phyloP scores from a whole-genome alignment of 2,888 invertebrate genomes.

The Tenthredo notha region DNA sequence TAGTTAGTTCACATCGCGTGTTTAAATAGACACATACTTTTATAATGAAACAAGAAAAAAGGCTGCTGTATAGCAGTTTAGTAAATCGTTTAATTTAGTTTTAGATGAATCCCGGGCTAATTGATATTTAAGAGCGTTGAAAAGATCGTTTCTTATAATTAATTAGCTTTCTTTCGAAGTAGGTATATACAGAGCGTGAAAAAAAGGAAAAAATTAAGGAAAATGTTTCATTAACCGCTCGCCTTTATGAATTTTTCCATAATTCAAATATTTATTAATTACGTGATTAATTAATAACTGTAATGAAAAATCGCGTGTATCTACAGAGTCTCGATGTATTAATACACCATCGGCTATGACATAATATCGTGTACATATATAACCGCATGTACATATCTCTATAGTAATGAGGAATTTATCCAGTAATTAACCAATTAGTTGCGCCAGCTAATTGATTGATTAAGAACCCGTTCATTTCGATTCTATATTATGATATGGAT shows the following conservation, averaged over 20 bases:
- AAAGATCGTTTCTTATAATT: background rate
- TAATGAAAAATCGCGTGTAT: background rate
- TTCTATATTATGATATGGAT: slow-evolving; percentile 61
- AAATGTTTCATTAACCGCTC: background rate
- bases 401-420: slow-evolving; percentile 62
- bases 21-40: background rate
- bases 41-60: background rate
- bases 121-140: slow-evolving; percentile 20
- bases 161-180: background rate
- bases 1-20: background rate
- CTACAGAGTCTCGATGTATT: background rate
- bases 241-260: background rate
- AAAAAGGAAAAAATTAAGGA: background rate
- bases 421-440: slow-evolving; percentile 71
- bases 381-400: background rate
- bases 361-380: no score
- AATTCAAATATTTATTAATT: background rate
- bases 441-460: slow-evolving; percentile 70
- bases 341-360: background rate
- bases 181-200: background rate
- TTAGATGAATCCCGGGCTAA: slow-evolving; percentile 3
- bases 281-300: background rate
- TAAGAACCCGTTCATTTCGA: slow-evolving; percentile 68
- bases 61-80: background rate
- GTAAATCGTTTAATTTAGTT: background rate